Base-by-base conservation (phyloP, 2,797 vertebrate species). In the Semaprochilodus insignis region DNA sequence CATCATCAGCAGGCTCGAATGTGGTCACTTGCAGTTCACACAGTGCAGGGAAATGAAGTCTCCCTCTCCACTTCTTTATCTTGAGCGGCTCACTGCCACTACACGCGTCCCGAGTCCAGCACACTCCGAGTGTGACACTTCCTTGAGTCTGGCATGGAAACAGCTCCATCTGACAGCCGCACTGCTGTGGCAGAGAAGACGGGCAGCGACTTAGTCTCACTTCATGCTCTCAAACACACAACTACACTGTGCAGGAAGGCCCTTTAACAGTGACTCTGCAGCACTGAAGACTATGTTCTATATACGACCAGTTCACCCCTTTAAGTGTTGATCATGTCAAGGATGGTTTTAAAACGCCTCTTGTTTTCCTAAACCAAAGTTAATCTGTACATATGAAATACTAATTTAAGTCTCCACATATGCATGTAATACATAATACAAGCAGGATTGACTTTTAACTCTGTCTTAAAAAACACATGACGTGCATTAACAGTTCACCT, bases 51-150 rank as follows among this genome's bases (percentile, higher is more conserved):
- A 81, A 63, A 23, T 19, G 19, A 25, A 65, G 27, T 74, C 31
- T 8, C 76, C 51, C 72, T 62, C 27, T 19, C 74, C 36, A 1
- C 51, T 60, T 13, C 21, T 59, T 76, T 44, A 51, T 75, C 51
- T 54, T 2, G 54, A 78, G 63, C 77, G 84, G 80, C 52, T 81
- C 80, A 75, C 21, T 77, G 52, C 52, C 72, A 57, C 67, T 60
- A 40, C 40, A 34, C 60, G 36, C 27, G 60, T 36, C 40, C 25
- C 3, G 4, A 44, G 55, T 74, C 73, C 74, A 23, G 25, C 55
- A 65, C 36, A 78, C 34, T 77, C 81, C 21, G 82, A 51, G 54
- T 65, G 34, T 77, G 80, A 74, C 84, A 72, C 65, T 85, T 81
- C 40, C 62, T n/a, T 52, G 55, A 14, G 48, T 71, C 65, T 77